Conservation (phyloP, 2,888 invertebrate species). For the Erynnis tages region DNA sequence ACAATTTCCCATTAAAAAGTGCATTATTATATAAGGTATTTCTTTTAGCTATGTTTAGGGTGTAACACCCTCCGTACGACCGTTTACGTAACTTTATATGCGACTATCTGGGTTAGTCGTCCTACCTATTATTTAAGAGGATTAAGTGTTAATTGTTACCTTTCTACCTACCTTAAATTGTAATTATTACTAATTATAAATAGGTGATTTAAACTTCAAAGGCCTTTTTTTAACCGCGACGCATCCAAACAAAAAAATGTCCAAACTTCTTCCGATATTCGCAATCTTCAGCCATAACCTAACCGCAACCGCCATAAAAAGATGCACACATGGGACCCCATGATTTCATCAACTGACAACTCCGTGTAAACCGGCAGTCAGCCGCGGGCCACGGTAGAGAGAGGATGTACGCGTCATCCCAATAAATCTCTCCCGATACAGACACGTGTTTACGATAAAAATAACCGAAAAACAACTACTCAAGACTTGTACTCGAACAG, state of each 20-base stretch:
- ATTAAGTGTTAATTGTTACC: too few relatives aligned
- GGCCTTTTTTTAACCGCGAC: too few relatives aligned
- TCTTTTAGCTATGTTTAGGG: too few relatives aligned
- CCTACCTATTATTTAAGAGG: too few relatives aligned
- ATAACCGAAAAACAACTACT: slow-evolving; percentile 9
- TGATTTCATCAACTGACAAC: slow-evolving; percentile 17
- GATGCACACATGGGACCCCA: slow-evolving; percentile 28
- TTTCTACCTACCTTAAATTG: too few relatives aligned
- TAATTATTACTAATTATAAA: too few relatives aligned
- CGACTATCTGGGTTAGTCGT: too few relatives aligned
- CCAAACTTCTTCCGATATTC: neutral
- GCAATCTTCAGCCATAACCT: neutral
- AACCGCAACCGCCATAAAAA: slow-evolving; percentile 9
- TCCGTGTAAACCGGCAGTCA: slow-evolving; percentile 41
- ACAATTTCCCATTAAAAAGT: too few relatives aligned
- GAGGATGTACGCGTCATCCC: slow-evolving; percentile 29
- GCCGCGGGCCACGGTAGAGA: slow-evolving; percentile 39
- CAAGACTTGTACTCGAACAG: neutral
- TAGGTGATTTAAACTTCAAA: too few relatives aligned
- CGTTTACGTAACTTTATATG: too few relatives aligned
- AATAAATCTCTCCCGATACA: slow-evolving; percentile 7
- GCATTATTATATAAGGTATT: too few relatives aligned
- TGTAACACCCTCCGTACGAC: too few relatives aligned
- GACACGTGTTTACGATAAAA: slow-evolving; percentile 25
- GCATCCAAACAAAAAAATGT: neutral